phyloP scores from a whole-genome alignment of 2,888 invertebrate species.

The Pseudococcus longispinus region DNA sequence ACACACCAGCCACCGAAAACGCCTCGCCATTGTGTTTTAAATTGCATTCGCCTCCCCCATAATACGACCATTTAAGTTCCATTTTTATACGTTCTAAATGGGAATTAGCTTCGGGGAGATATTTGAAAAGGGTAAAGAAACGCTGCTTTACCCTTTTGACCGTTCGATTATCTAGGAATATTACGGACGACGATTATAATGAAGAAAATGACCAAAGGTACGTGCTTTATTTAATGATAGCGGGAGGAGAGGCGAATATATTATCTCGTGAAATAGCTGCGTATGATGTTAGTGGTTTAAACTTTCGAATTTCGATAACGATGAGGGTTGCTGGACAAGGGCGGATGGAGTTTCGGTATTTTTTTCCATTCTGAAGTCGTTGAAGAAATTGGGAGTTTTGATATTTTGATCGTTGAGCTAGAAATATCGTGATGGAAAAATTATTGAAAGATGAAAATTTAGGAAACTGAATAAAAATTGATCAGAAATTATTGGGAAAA shows the following conservation, averaged over 20 bases:
- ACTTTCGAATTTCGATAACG: too few relatives aligned
- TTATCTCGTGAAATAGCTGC: neutral
- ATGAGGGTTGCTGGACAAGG: too few relatives aligned
- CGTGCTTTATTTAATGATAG: neutral
- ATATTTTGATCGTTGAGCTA: too few relatives aligned
- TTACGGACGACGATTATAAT: neutral
- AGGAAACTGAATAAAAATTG: too few relatives aligned
- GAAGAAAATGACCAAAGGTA: neutral
- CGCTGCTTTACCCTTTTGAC: neutral
- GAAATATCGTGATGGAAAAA: too few relatives aligned
- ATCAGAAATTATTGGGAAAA: too few relatives aligned
- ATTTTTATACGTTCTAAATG: neutral
- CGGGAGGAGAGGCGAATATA: neutral
- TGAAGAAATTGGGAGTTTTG: too few relatives aligned
- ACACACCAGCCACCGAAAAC: neutral
- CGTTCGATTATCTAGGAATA: neutral
- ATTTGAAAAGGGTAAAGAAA: neutral
- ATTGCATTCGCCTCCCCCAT: neutral
- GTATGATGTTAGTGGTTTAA: too few relatives aligned
- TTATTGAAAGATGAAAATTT: too few relatives aligned
- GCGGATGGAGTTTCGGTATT: too few relatives aligned
- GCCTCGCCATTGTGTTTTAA: neutral
- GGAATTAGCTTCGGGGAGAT: neutral
- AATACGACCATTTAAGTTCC: neutral
- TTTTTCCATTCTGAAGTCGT: too few relatives aligned